These are phyloP conservation scores for Neuroscelio doddi DNA, from an alignment of 2,888 invertebrate genomes.

Conservation along the genomic window DNA sequence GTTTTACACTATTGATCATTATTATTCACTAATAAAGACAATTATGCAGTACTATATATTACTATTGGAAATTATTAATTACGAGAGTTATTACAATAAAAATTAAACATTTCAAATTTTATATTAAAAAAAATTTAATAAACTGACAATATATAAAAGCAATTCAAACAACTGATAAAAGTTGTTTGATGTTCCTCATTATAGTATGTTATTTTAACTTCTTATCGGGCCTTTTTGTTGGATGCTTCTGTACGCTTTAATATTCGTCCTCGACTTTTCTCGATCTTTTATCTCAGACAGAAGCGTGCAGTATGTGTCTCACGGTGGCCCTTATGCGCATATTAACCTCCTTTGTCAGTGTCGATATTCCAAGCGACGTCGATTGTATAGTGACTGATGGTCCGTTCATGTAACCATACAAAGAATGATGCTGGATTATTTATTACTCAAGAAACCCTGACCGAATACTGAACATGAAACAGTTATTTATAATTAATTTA, in stretches of 20 bases:
- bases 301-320: slow-evolving; percentile 12
- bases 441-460: slow-evolving; percentile 19
- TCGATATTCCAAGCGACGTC: slow-evolving; percentile 60
- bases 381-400: slow-evolving; percentile 64
- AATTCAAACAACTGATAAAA: slow-evolving; percentile 21
- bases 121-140: slow-evolving; percentile 2
- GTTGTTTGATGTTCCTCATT: slow-evolving; percentile 14
- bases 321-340: slow-evolving; percentile 22
- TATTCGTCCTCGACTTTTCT: slow-evolving; percentile 20
- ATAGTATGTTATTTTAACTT: slow-evolving; percentile 19
- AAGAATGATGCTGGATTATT: slow-evolving; percentile 28
- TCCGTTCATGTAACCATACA: slow-evolving; percentile 53
- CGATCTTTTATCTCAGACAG: slow-evolving; percentile 11
- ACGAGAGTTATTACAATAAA: neutral
- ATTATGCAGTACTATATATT: too few species aligned
- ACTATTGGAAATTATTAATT: neutral
- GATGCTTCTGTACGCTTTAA: neutral
- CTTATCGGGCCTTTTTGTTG: slow-evolving; percentile 1
- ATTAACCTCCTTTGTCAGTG: slow-evolving; percentile 59
- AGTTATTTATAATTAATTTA: too few species aligned
- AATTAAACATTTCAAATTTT: too few species aligned
- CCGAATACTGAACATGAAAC: slow-evolving; percentile 18
- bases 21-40: slow-evolving; percentile 38
- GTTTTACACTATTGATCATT: too few species aligned
- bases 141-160: slow-evolving; percentile 6